Conservation (phyloP, 64 coral and sea anemone species). For the Porites australiensis region DNA sequence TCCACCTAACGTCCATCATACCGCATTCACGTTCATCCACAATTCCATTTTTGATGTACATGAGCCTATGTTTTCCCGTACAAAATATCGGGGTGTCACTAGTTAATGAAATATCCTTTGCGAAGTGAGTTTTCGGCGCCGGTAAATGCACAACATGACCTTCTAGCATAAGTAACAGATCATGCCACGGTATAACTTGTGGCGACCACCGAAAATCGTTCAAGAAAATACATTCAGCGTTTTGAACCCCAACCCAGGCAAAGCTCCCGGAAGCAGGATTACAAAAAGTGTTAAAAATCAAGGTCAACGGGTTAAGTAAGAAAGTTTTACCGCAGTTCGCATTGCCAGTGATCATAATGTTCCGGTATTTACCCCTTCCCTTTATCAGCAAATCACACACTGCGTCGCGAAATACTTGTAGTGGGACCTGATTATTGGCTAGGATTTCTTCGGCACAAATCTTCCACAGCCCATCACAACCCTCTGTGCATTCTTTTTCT, state of each 20-base stretch:
- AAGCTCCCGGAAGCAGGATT: constrained; percentile 42
- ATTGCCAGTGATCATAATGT: constrained; percentile 28
- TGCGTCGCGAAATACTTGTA: too few relatives aligned
- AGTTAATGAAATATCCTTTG: too few relatives aligned
- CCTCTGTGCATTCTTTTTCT: background rate
- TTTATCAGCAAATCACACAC: too few relatives aligned
- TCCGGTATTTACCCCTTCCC: background rate
- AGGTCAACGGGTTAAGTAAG: constrained; percentile 18
- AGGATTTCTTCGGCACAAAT: too few relatives aligned
- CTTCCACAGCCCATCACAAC: background rate
- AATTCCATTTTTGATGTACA: too few relatives aligned
- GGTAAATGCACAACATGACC: background rate
- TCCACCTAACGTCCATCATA: too few relatives aligned
- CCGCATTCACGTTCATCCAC: too few relatives aligned
- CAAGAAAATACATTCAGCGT: constrained; percentile 33
- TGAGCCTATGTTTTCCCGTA: too few relatives aligned
- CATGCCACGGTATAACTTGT: constrained; percentile 20
- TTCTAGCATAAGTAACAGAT: constrained; percentile 35
- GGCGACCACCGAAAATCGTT: constrained; percentile 36
- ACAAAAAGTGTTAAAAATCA: constrained; percentile 34
- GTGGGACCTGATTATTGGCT: too few relatives aligned
- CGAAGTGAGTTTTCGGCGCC: too few relatives aligned
- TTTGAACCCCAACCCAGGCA: constrained; percentile 5
- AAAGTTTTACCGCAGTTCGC: constrained; percentile 66
- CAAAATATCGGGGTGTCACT: too few relatives aligned